Percentiles rank a stretch among this genome's conserved stretches.
Conservation (phyloP, 2,113 vertebrate species). For the Lamprotornis superbus region DNA sequence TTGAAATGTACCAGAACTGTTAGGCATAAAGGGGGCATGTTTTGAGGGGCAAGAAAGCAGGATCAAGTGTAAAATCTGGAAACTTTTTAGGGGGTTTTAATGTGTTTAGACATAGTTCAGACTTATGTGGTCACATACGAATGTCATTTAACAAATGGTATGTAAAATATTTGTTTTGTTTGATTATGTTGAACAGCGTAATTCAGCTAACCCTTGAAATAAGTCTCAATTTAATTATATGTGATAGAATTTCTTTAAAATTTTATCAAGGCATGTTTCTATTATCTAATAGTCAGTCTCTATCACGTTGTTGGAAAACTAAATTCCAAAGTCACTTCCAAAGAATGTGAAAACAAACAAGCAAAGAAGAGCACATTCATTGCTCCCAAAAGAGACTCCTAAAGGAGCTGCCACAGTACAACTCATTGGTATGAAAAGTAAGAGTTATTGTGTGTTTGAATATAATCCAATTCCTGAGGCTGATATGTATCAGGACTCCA, state of each 20-base stretch:
- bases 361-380: neutral
- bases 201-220: neutral
- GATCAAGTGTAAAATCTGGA: neutral
- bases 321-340: neutral
- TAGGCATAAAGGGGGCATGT: neutral
- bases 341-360: neutral
- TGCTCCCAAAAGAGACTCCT: neutral
- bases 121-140: neutral
- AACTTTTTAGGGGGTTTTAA: neutral
- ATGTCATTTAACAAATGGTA: neutral
- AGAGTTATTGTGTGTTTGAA: neutral
- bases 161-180: neutral
- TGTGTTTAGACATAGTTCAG: neutral
- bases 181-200: neutral
- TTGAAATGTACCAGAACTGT: neutral
- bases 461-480: neutral
- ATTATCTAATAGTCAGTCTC: neutral
- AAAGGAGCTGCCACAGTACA: neutral
- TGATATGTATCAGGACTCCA: neutral
- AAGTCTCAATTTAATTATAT: neutral
- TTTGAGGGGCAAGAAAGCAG: neutral
- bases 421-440: neutral
- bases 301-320: neutral
- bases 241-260: neutral
- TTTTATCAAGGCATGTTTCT: neutral